Percentiles rank a stretch among this genome's conserved stretches.
Conservation (phyloP, 2,888 invertebrate species). For the Escarpia spicata region DNA sequence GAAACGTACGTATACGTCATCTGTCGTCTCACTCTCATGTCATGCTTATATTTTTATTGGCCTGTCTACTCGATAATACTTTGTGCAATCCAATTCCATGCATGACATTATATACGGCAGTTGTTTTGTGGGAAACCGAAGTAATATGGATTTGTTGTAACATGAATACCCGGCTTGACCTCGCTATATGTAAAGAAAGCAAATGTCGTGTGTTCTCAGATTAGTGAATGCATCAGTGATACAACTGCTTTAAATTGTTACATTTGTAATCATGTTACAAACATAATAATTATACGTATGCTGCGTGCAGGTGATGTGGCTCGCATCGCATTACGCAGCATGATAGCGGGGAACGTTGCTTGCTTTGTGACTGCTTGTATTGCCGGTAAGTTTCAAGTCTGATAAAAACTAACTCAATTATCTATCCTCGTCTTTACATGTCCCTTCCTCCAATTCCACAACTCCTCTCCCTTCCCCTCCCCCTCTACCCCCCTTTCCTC, state of each 20-base stretch:
- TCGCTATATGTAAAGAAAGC: background rate
- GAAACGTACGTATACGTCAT: conserved; percentile 26
- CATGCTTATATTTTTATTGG: background rate
- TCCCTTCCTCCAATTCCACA: too few relatives aligned
- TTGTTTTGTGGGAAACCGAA: too few relatives aligned
- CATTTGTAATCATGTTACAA: background rate
- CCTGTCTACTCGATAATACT: too few relatives aligned
- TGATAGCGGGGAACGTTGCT: conserved; percentile 42
- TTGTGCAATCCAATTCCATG: too few relatives aligned
- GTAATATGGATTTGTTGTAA: background rate
- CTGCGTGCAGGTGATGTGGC: conserved; percentile 35
- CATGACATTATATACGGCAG: too few relatives aligned
- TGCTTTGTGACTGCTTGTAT: conserved; percentile 43
- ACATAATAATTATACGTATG: background rate
- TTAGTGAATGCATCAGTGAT: background rate
- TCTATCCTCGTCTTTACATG: too few relatives aligned
- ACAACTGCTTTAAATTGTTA: background rate
- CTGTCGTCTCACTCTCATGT: too few relatives aligned
- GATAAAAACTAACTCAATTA: background rate
- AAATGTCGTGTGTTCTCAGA: background rate
- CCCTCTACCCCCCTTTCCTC: background rate
- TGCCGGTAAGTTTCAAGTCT: conserved; percentile 35
- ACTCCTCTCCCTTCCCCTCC: too few relatives aligned
- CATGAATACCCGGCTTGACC: background rate
- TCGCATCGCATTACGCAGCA: conserved; percentile 39